Conservation (phyloP, 2,888 invertebrate genomes). For the Metellina segmentata region DNA sequence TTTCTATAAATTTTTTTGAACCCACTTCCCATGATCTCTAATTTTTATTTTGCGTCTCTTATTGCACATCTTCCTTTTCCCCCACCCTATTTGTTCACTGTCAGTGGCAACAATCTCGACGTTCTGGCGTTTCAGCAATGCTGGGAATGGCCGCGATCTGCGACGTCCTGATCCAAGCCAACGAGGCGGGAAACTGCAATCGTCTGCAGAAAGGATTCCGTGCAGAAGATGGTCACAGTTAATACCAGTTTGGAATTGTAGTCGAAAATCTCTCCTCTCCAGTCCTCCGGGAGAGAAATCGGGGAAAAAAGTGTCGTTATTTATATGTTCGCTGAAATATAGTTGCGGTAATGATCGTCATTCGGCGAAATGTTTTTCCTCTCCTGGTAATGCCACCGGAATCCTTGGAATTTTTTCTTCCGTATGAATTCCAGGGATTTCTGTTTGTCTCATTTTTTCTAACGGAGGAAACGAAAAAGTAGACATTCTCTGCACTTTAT, state of each 20-base stretch:
- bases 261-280: constrained; percentile 3
- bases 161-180: constrained; percentile 9
- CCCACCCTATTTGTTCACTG: background rate
- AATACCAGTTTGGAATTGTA: constrained; percentile 33
- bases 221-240: constrained; percentile 14
- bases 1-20: no score
- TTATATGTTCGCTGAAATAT: background rate
- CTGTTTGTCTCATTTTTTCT: background rate
- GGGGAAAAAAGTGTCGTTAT: background rate
- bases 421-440: background rate
- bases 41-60: background rate
- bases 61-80: background rate
- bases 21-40: background rate
- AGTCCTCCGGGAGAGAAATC: background rate
- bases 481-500: no score
- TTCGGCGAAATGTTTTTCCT: background rate
- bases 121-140: no score
- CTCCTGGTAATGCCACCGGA: background rate
- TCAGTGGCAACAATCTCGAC: background rate
- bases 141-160: background rate
- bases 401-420: background rate
- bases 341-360: background rate
- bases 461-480: background rate
- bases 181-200: constrained; percentile 3
- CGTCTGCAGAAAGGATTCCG: constrained; percentile 1